Percentiles rank a stretch among this genome's conserved stretches.
Conservation (phyloP, 2,797 vertebrate species). For the Tenualosa ilisha region DNA sequence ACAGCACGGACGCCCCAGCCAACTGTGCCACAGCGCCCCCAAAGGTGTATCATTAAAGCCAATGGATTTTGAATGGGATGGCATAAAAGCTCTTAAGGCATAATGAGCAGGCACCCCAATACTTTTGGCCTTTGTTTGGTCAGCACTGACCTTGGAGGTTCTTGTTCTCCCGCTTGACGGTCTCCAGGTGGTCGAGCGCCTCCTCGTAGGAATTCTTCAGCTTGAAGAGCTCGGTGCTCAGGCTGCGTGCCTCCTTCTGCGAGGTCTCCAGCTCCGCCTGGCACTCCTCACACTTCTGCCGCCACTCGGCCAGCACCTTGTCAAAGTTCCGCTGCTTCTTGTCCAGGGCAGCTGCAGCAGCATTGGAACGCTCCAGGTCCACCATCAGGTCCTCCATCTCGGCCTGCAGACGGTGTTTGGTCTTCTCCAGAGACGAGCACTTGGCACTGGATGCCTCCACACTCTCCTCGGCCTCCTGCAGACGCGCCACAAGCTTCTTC, state of each 20-base stretch:
- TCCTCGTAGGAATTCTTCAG: conserved; percentile 91
- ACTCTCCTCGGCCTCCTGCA: conserved; percentile 89
- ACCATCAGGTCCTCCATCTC: conserved; percentile 90
- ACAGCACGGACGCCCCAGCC: too few species aligned
- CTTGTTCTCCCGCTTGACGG: conserved; percentile 90
- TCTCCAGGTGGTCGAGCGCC: conserved; percentile 87
- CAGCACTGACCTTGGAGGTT: conserved; percentile 85
- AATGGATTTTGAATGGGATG: too few species aligned
- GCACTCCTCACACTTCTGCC: conserved; percentile 87
- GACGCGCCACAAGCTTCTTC: conserved; percentile 86
- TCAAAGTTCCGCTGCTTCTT: conserved; percentile 93
- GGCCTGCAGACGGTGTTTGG: conserved; percentile 89
- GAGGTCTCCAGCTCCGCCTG: conserved; percentile 87
- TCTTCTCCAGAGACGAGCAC: conserved; percentile 91
- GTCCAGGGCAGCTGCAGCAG: conserved; percentile 83
- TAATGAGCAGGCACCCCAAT: too few species aligned
- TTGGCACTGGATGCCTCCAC: conserved; percentile 87
- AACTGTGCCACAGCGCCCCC: too few species aligned
- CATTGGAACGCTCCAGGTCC: conserved; percentile 85
- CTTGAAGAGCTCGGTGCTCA: conserved; percentile 92
- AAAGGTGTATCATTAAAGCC: too few species aligned
- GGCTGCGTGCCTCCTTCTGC: conserved; percentile 85
- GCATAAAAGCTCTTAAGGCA: too few species aligned
- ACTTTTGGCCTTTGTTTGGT: too few species aligned
- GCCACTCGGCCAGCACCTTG: conserved; percentile 84